Percentiles rank a stretch among this genome's conserved stretches.
Conservation (phyloP, 2,888 invertebrate genomes). For the Hypena proboscidalis region DNA sequence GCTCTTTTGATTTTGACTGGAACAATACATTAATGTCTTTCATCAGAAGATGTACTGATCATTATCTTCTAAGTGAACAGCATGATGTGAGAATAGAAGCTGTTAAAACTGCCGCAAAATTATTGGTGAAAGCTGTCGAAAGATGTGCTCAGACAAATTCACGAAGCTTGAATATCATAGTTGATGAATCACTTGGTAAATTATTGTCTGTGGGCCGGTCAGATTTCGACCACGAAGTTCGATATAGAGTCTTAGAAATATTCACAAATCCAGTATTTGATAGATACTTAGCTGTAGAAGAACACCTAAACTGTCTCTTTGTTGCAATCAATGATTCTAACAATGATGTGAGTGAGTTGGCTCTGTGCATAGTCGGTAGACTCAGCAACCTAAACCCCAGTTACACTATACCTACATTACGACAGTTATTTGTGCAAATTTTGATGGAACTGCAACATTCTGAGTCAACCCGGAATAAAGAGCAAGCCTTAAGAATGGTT, state of each 20-base stretch:
- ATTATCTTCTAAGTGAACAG: constrained; percentile 95
- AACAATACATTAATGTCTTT: constrained; percentile 95
- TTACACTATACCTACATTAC: constrained; percentile 97
- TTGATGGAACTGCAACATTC: constrained; percentile 97
- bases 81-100: constrained; percentile 96
- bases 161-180: constrained; percentile 93
- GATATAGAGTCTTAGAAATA: constrained; percentile 96
- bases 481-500: constrained; percentile 97
- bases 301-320: constrained; percentile 96
- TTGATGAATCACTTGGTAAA: constrained; percentile 96
- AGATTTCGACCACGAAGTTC: constrained; percentile 97
- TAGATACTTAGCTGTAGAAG: constrained; percentile 97
- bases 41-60: constrained; percentile 96
- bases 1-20: constrained; percentile 96
- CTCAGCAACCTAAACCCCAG: constrained; percentile 98
- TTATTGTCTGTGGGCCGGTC: constrained; percentile 97
- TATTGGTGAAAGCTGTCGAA: constrained; percentile 94
- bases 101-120: constrained; percentile 95
- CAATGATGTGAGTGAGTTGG: constrained; percentile 96
- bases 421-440: constrained; percentile 96
- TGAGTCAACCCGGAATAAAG: constrained; percentile 97
- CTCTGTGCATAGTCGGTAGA: constrained; percentile 96
- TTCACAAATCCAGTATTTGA: constrained; percentile 96
- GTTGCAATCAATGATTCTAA: constrained; percentile 98
- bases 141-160: constrained; percentile 87